Conservation (phyloP, 2,113 vertebrate species). For the Saimiri boliviensis region DNA sequence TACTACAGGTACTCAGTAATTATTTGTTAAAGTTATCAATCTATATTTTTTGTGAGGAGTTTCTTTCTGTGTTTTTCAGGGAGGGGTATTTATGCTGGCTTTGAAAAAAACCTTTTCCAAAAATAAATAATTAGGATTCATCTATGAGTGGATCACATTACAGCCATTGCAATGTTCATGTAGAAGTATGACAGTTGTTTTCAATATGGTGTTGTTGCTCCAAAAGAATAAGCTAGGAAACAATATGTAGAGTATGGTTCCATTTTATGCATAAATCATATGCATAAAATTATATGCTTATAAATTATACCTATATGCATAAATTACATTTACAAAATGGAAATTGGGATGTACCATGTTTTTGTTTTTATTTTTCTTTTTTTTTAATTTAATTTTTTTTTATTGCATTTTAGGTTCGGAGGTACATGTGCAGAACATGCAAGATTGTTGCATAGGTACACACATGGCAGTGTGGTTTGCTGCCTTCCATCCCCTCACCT, state of each 20-base stretch:
- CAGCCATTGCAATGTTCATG: not conserved
- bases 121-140: not conserved
- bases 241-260: not conserved
- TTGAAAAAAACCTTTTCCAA: not conserved
- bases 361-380: no score
- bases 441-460: no score
- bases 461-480: no score
- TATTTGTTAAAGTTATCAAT: not conserved
- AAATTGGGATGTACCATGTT: not conserved
- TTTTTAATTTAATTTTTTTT: no score
- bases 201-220: not conserved
- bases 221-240: not conserved
- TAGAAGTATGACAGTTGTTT: not conserved
- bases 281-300: not conserved
- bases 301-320: not conserved
- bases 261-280: not conserved
- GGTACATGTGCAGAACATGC: no score
- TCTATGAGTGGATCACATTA: not conserved
- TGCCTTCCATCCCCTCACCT: no score
- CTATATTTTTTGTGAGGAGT: not conserved
- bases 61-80: slow-evolving; percentile 8
- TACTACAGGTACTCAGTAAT: not conserved
- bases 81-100: not conserved
- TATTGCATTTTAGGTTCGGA: no score
- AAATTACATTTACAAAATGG: not conserved